Conservation (phyloP, 2,797 vertebrate species). For the Rhinogobio ventralis region DNA sequence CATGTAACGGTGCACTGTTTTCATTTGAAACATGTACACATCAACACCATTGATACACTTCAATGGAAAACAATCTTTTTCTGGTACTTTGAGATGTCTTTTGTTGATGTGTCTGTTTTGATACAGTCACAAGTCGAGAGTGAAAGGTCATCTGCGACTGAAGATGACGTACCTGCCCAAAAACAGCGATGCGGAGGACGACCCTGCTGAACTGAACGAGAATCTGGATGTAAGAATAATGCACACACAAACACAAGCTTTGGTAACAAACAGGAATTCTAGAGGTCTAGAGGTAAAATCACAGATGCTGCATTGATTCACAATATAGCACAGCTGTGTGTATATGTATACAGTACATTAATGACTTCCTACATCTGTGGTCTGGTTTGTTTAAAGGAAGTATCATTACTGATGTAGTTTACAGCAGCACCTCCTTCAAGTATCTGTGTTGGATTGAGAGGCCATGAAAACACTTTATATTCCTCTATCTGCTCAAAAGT, state of each 20-base stretch:
- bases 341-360: background rate
- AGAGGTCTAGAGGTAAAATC: no score
- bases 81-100: background rate
- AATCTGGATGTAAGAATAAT: constrained; percentile 84
- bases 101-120: background rate
- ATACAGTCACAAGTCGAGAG: constrained; percentile 92
- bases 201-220: constrained; percentile 85
- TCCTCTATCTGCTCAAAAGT: background rate
- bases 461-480: background rate
- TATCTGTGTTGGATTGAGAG: background rate
- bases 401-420: background rate
- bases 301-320: background rate
- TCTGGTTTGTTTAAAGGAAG: no score
- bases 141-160: constrained; percentile 95
- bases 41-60: constrained; percentile 23
- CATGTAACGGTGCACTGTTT: background rate
- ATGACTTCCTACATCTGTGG: background rate
- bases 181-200: constrained; percentile 85
- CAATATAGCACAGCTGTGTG: background rate
- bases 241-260: background rate
- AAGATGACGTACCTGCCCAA: constrained; percentile 98
- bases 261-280: background rate
- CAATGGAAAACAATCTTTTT: background rate
- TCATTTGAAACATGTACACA: constrained; percentile 40
- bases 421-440: background rate